Percentiles rank a stretch among this genome's conserved stretches.
Conservation (phyloP, 1,140 invertebrate genomes). For the Helicoverpa zea region DNA sequence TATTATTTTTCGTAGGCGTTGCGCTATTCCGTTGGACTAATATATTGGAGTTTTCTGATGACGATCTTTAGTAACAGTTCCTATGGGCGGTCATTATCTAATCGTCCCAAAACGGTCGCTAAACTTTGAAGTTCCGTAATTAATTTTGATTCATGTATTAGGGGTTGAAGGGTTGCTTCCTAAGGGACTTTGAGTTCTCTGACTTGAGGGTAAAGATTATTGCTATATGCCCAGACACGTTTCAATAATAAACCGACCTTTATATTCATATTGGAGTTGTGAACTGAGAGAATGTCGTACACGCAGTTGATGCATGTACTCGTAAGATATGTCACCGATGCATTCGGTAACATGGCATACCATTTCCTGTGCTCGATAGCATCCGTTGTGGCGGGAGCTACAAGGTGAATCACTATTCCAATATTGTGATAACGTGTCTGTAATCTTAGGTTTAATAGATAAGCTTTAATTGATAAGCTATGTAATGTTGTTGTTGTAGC, state of each 20-base stretch:
- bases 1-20: no score
- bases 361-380: slow-evolving; percentile 34
- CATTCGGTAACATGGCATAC: slow-evolving; percentile 35
- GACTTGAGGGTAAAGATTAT: no score
- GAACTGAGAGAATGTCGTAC: slow-evolving; percentile 11
- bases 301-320: not conserved
- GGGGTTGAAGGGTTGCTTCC: no score
- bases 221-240: no score
- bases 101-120: not conserved
- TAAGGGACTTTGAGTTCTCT: no score
- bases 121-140: slow-evolving; percentile 1
- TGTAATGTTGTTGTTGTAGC: no score
- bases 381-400: slow-evolving; percentile 19
- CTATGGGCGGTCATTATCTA: not conserved
- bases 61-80: not conserved
- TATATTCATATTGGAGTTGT: not conserved
- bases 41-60: no score
- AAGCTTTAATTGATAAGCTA: no score
- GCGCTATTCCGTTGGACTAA: no score
- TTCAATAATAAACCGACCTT: no score
- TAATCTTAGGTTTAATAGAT: not conserved
- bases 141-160: no score
- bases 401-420: slow-evolving; percentile 24
- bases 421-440: not conserved
- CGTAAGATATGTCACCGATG: slow-evolving; percentile 31